phyloP scores from a whole-genome alignment of 2,888 invertebrate species.

The Bombylius major region DNA sequence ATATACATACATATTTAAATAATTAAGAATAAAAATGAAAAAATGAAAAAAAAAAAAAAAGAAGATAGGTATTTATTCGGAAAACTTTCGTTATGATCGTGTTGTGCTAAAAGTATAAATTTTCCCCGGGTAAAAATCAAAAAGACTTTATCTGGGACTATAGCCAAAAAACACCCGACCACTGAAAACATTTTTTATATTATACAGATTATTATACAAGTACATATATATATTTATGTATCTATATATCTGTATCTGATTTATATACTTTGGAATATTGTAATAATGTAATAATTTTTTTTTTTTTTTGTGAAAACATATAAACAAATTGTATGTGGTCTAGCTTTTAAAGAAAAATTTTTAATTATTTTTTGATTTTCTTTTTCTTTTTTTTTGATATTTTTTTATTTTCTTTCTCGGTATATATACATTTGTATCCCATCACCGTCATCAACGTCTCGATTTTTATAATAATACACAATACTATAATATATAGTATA shows the following conservation, averaged over 20 bases:
- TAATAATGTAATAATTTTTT: too few species aligned
- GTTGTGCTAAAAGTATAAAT: constrained; percentile 17
- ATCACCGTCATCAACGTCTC: too few species aligned
- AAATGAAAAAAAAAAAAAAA: neutral
- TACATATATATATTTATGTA: neutral
- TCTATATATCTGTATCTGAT: neutral
- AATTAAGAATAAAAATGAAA: neutral
- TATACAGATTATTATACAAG: neutral
- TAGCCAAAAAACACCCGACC: constrained; percentile 30
- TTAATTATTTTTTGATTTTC: too few species aligned
- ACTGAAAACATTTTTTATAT: neutral
- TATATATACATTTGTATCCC: too few species aligned
- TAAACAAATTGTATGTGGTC: too few species aligned
- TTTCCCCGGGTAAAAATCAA: constrained; percentile 36
- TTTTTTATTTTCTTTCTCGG: too few species aligned
- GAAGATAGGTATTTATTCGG: neutral
- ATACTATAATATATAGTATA: too few species aligned
- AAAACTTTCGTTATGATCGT: neutral
- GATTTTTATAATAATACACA: too few species aligned
- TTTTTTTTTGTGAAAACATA: too few species aligned
- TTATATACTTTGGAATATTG: too few species aligned
- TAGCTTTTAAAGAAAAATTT: too few species aligned
- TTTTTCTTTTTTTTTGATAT: too few species aligned
- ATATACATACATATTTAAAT: neutral
- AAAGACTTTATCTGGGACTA: constrained; percentile 35